These are phyloP conservation scores for Pygocentrus nattereri DNA, from an alignment of 2,797 vertebrate species.

Conservation along the genomic window DNA sequence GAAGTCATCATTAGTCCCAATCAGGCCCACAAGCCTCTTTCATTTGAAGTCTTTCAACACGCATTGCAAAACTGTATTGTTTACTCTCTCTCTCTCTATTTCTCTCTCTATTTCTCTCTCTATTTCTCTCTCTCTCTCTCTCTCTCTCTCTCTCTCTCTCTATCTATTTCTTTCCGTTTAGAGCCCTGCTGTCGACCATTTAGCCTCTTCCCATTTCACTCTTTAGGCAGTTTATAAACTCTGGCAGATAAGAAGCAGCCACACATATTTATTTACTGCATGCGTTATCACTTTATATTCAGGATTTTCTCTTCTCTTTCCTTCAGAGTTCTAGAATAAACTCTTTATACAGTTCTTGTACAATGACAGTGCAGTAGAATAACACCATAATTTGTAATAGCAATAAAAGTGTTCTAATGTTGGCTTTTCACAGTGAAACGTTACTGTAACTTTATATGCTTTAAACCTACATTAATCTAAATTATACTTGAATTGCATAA, in stretches of 20 bases:
- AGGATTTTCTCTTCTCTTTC: background rate
- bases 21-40: slow-evolving; percentile 31
- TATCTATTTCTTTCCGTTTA: slow-evolving; percentile 37
- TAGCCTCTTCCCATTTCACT: background rate
- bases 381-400: too few relatives aligned
- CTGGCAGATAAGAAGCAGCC: background rate
- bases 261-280: background rate
- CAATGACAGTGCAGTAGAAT: too few relatives aligned
- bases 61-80: background rate
- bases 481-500: too few relatives aligned
- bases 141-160: slow-evolving; percentile 40
- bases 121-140: background rate
- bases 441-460: too few relatives aligned
- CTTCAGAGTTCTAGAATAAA: background rate
- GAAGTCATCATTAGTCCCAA: slow-evolving; percentile 41
- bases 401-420: too few relatives aligned
- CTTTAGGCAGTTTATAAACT: background rate
- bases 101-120: slow-evolving; percentile 35
- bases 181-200: background rate
- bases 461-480: too few relatives aligned
- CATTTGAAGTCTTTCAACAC: slow-evolving; percentile 6
- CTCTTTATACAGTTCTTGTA: background rate
- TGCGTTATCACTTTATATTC: background rate
- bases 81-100: slow-evolving; percentile 14
- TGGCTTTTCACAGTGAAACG: too few relatives aligned